A percentile compares a stretch with the other conserved stretches of the same genome.
These are phyloP conservation scores for Meriones unguiculatus DNA, from an alignment of 2,113 vertebrate species.

Conservation along the genomic window DNA sequence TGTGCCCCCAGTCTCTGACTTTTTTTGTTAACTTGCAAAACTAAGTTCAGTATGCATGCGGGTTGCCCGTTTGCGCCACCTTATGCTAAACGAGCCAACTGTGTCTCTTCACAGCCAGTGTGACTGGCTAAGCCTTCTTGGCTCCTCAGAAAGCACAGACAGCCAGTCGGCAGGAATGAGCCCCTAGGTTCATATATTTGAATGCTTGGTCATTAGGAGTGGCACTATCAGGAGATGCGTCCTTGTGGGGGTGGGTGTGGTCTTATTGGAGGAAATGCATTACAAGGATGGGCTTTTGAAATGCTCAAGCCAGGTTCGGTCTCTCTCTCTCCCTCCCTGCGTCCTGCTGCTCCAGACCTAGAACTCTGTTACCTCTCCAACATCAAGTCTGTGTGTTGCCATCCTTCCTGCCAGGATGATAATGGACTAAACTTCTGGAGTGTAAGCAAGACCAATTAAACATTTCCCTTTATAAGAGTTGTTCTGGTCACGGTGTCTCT, in stretches of 20 bases:
- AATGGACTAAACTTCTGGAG: background rate
- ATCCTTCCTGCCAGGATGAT: background rate
- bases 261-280: background rate
- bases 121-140: background rate
- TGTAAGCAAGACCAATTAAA: background rate
- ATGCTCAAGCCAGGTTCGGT: background rate
- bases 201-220: background rate
- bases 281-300: background rate
- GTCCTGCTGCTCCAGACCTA: background rate
- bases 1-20: background rate
- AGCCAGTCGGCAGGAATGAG: background rate
- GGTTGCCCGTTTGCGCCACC: background rate
- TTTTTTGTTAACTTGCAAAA: constrained; percentile 10
- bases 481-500: background rate
- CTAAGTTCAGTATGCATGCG: background rate
- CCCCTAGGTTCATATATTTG: background rate
- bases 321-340: background rate
- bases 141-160: background rate
- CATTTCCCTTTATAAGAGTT: background rate
- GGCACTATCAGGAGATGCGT: background rate
- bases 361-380: background rate
- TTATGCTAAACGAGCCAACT: background rate
- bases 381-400: background rate
- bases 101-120: background rate
- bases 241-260: background rate